Conservation (phyloP, 2,797 vertebrate genomes). For the Benthosema pterotum region DNA sequence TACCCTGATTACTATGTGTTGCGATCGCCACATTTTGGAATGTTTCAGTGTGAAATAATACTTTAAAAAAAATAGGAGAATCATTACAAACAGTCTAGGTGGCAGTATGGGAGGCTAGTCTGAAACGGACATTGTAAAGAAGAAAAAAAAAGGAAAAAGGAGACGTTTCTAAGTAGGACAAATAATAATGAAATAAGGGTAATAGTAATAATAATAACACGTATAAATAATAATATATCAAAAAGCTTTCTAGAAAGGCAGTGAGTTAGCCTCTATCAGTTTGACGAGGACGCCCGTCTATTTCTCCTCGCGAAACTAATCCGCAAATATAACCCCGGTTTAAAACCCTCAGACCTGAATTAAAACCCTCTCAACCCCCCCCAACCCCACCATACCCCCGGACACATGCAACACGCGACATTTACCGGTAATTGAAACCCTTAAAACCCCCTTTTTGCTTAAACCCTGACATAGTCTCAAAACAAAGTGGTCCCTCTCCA, state of each 20-base stretch:
- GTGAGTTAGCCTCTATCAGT: slow-evolving; percentile 78
- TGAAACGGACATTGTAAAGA: slow-evolving; percentile 37
- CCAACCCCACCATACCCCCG: slow-evolving; percentile 16
- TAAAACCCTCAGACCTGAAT: too few species aligned
- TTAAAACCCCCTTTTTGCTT: neutral
- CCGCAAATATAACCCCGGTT: neutral
- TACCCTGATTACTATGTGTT: slow-evolving; percentile 5
- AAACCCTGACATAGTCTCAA: slow-evolving; percentile 19
- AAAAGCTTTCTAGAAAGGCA: slow-evolving; percentile 71
- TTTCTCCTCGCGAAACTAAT: neutral
- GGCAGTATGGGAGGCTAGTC: slow-evolving; percentile 50
- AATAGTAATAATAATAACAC: slow-evolving; percentile 61
- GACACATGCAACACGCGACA: neutral
- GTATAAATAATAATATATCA: slow-evolving; percentile 3
- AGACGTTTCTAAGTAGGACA: slow-evolving; percentile 22
- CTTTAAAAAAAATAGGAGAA: slow-evolving; percentile 15
- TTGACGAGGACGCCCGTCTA: slow-evolving; percentile 49
- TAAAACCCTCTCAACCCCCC: slow-evolving; percentile 14
- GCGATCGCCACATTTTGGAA: slow-evolving; percentile 9
- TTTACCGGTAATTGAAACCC: slow-evolving; percentile 14
- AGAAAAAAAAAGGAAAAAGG: slow-evolving; percentile 42
- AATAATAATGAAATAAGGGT: slow-evolving; percentile 62
- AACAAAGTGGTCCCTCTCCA: slow-evolving; percentile 32
- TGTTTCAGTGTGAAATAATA: slow-evolving; percentile 21
- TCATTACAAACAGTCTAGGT: slow-evolving; percentile 56